These are phyloP conservation scores for Luscinia luscinia DNA, from an alignment of 2,797 vertebrate species.

Conservation along the genomic window DNA sequence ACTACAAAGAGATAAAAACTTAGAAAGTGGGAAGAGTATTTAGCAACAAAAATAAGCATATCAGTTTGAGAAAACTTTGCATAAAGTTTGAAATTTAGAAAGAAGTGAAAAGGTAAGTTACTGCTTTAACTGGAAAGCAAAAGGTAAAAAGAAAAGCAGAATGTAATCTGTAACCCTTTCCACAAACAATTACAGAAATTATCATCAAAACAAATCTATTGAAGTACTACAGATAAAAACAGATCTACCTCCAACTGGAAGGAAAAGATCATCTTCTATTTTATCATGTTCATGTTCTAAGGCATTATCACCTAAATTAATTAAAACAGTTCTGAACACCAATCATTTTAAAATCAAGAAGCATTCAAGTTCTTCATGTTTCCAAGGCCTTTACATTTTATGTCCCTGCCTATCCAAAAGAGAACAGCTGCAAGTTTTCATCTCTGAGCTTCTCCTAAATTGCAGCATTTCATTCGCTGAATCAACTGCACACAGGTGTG, in stretches of 20 bases:
- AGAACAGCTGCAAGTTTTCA: constrained; percentile 7
- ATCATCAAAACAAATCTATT: not conserved
- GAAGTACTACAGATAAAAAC: not conserved
- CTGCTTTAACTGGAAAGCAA: not conserved
- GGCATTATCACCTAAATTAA: not conserved
- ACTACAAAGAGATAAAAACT: not conserved
- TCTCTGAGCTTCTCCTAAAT: not conserved
- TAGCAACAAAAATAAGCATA: not conserved
- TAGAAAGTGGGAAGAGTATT: not conserved
- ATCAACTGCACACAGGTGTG: not conserved
- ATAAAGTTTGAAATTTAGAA: not conserved
- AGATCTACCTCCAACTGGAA: not conserved
- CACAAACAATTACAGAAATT: not conserved
- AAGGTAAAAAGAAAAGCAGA: fast-evolving
- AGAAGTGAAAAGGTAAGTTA: not conserved
- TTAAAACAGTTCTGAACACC: not conserved
- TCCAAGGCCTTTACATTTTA: not conserved
- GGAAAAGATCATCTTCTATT: not conserved
- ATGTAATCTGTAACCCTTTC: fast-evolving
- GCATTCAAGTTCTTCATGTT: not conserved
- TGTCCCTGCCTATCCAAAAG: not conserved
- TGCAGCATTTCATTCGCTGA: not conserved
- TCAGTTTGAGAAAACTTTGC: not conserved
- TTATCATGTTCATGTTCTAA: not conserved
- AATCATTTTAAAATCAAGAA: not conserved